Conservation (phyloP, 1,140 invertebrate genomes). For the Drosophila simulans region DNA sequence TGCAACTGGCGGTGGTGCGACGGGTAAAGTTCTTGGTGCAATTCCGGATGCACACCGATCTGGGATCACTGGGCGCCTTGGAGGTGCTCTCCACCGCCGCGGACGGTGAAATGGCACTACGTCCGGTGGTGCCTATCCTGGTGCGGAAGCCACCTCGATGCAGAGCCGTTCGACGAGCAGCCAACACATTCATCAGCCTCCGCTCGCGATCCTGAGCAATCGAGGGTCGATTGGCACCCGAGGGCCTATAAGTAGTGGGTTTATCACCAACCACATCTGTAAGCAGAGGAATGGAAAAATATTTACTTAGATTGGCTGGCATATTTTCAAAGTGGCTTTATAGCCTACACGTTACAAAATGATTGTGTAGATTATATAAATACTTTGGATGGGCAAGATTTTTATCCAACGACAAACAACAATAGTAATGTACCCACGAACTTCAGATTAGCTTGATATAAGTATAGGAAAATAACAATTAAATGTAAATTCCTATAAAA, state of each 20-base stretch:
- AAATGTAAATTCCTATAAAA: too few species aligned
- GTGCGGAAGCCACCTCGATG: constrained; percentile 84
- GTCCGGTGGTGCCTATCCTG: constrained; percentile 74
- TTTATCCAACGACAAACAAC: too few species aligned
- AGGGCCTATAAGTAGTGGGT: constrained; percentile 71
- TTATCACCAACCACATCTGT: constrained; percentile 72
- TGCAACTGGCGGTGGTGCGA: constrained; percentile 81
- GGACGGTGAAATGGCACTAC: constrained; percentile 61
- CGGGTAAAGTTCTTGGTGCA: constrained; percentile 84
- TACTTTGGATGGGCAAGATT: neutral
- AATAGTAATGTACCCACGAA: too few species aligned
- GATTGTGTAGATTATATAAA: constrained; percentile 3
- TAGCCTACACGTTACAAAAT: constrained; percentile 4
- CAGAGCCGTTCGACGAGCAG: constrained; percentile 85
- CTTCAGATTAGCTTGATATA: too few species aligned
- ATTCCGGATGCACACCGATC: constrained; percentile 79
- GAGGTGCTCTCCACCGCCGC: constrained; percentile 72
- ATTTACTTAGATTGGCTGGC: constrained; percentile 28
- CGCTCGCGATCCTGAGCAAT: constrained; percentile 84
- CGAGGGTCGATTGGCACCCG: constrained; percentile 52
- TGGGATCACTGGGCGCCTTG: constrained; percentile 73
- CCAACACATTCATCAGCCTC: constrained; percentile 86
- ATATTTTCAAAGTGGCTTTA: constrained; percentile 8
- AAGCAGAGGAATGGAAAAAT: constrained; percentile 8
- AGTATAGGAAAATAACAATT: too few species aligned